phyloP scores from a whole-genome alignment of 2,888 invertebrate species.

The Nymphalis polychloros region DNA sequence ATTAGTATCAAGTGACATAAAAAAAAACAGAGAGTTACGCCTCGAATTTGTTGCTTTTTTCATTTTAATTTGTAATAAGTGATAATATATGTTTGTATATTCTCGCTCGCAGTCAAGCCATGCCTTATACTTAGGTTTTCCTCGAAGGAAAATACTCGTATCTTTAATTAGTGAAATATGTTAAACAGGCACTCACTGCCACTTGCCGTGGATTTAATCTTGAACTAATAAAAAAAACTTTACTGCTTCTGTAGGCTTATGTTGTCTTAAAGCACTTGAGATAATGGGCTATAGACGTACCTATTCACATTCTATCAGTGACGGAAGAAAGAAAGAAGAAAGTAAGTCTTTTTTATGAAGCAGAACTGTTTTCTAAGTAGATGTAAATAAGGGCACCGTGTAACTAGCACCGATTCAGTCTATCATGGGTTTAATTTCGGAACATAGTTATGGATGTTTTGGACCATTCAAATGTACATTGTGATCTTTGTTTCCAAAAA shows the following conservation, averaged over 20 bases:
- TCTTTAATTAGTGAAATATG: slow-evolving; percentile 66
- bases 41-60: too few species aligned
- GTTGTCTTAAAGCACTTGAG: not conserved
- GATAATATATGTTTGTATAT: not conserved
- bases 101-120: slow-evolving; percentile 8
- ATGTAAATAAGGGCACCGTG: too few species aligned
- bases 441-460: too few species aligned
- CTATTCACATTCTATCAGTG: not conserved
- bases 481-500: too few species aligned
- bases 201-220: slow-evolving; percentile 44
- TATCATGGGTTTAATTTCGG: too few species aligned
- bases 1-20: too few species aligned
- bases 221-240: slow-evolving; percentile 34
- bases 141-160: slow-evolving; percentile 39
- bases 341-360: too few species aligned
- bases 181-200: slow-evolving; percentile 51
- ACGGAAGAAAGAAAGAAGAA: not conserved
- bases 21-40: too few species aligned
- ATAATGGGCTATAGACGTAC: not conserved
- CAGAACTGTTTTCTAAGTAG: too few species aligned
- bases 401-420: too few species aligned
- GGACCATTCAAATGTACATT: too few species aligned
- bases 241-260: slow-evolving; percentile 5
- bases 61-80: not conserved
- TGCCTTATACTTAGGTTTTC: not conserved